A percentile compares a stretch with the other conserved stretches of the same genome.
phyloP scores from a whole-genome alignment of 2,888 invertebrate genomes.

The Apotomis capreana region DNA sequence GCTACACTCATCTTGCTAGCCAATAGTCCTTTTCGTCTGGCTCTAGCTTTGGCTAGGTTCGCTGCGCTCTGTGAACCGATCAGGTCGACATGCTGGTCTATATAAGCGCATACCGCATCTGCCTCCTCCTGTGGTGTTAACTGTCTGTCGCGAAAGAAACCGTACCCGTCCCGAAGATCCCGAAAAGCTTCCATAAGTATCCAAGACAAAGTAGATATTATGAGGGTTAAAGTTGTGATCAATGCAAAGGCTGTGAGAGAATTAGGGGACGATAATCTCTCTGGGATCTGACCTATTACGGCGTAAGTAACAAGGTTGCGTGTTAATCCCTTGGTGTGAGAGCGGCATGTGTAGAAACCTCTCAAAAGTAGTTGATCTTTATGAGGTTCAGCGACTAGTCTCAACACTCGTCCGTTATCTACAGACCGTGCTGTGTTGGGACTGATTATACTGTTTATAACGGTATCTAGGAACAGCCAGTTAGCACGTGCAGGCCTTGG shows the following conservation, averaged over 20 bases:
- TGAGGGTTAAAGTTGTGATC: conserved; percentile 64
- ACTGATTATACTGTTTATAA: conserved; percentile 50
- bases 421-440: conserved; percentile 58
- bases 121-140: conserved; percentile 69
- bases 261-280: conserved; percentile 63
- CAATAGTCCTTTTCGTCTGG: conserved; percentile 60
- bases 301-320: conserved; percentile 74
- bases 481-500: conserved; percentile 62
- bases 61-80: conserved; percentile 60
- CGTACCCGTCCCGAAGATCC: conserved; percentile 70
- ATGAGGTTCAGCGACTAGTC: conserved; percentile 62
- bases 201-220: conserved; percentile 66
- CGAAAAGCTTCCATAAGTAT: conserved; percentile 68
- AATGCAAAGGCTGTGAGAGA: conserved; percentile 65
- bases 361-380: conserved; percentile 56
- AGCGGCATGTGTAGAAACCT: conserved; percentile 75
- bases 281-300: conserved; percentile 65
- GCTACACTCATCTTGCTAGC: conserved; percentile 59
- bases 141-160: conserved; percentile 73
- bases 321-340: conserved; percentile 60
- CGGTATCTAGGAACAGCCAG: conserved; percentile 70
- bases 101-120: conserved; percentile 68
- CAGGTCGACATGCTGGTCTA: conserved; percentile 65
- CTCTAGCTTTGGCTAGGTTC: conserved; percentile 65
- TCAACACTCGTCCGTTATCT: conserved; percentile 69